phyloP scores from a whole-genome alignment of 92 coral and sea anemone species.

The Heteractis magnifica region DNA sequence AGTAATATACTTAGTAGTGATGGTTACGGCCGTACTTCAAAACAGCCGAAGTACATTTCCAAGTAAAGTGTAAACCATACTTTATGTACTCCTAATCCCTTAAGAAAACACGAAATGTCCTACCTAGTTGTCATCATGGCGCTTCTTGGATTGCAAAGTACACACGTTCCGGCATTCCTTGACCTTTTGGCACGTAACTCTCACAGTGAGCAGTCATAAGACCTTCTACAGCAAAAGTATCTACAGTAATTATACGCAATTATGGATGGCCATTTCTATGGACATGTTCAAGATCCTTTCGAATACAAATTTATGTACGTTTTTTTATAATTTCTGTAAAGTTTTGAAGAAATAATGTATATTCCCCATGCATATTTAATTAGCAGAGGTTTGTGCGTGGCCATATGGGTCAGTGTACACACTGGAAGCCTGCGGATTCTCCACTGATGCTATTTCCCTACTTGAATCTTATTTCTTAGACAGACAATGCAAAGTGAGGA shows the following conservation, averaged over 20 bases:
- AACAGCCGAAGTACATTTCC: too few relatives aligned
- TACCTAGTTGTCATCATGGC: neutral
- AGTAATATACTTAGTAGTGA: too few relatives aligned
- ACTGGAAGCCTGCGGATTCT: too few relatives aligned
- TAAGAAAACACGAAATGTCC: conserved; percentile 1
- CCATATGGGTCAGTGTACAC: too few relatives aligned
- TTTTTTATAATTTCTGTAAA: neutral
- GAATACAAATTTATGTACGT: neutral
- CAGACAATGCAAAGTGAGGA: too few relatives aligned
- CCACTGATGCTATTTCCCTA: too few relatives aligned
- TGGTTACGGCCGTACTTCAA: too few relatives aligned
- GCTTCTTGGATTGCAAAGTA: neutral
- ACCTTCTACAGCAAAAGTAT: neutral
- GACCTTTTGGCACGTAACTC: neutral
- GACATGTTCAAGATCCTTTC: neutral
- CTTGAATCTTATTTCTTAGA: too few relatives aligned
- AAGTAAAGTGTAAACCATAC: neutral
- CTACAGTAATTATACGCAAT: neutral
- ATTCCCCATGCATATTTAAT: too few relatives aligned
- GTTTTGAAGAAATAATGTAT: too few relatives aligned
- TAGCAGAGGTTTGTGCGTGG: too few relatives aligned
- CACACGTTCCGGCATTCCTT: neutral
- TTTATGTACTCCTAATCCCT: conserved; percentile 1
- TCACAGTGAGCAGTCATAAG: conserved; percentile 2
- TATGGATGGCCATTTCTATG: neutral